A percentile compares a stretch with the other conserved stretches of the same genome.
Evolutionary conservation across 30 jellyfish, hydroid and myxozoan species (phyloP).

Genomic region (Cassiopea andromeda): DNA sequence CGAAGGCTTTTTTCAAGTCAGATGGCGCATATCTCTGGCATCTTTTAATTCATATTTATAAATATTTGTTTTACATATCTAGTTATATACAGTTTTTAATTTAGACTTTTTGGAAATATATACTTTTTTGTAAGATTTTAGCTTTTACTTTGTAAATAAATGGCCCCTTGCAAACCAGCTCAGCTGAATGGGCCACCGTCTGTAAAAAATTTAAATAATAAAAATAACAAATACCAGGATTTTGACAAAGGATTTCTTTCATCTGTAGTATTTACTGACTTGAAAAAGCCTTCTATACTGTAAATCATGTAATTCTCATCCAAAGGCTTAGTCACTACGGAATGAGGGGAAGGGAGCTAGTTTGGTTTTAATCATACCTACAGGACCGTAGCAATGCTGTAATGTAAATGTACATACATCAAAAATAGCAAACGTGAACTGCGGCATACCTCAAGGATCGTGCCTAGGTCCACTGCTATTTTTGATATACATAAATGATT

Average conservation of each 20-base stretch:
- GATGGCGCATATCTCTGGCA: no score
- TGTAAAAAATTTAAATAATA: background rate
- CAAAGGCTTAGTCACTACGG: conserved; percentile 37
- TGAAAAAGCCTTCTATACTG: conserved; percentile 31
- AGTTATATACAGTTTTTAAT: no score
- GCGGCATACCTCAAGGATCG: conserved; percentile 48
- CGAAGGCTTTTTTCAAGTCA: no score
- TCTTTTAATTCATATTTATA: no score
- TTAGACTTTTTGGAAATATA: no score
- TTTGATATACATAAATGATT: background rate
- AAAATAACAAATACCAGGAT: conserved; percentile 22
- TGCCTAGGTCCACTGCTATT: conserved; percentile 39
- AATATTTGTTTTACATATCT: no score
- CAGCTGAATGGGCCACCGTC: no score
- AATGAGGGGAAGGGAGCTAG: conserved; percentile 40
- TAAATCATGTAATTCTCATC: conserved; percentile 24
- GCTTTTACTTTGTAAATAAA: no score
- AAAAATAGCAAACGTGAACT: conserved; percentile 10
- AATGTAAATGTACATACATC: conserved; percentile 19
- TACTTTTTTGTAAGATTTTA: no score
- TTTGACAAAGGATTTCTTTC: conserved; percentile 36
- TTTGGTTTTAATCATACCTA: conserved; percentile 34
- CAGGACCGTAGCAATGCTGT: conserved; percentile 41
- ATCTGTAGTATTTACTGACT: conserved; percentile 26
- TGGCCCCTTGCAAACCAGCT: no score